phyloP scores from a whole-genome alignment of 2,797 vertebrate genomes.

The Myioborus melanocephalus region DNA sequence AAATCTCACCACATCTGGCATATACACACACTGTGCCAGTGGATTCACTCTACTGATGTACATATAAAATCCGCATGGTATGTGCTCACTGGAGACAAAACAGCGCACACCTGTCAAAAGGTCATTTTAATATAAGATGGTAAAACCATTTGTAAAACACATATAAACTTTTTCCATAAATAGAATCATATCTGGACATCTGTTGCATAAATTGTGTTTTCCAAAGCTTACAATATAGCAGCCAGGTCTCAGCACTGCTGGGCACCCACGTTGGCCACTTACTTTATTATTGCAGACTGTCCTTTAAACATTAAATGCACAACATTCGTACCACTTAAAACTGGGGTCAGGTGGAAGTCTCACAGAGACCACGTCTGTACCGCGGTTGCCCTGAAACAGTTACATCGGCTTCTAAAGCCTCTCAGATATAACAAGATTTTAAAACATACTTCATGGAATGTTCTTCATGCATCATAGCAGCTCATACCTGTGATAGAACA shows the following conservation, averaged over 20 bases:
- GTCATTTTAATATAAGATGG: constrained; percentile 95
- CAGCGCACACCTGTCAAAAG: constrained; percentile 91
- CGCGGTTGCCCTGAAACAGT: constrained; percentile 92
- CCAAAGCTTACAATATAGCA: constrained; percentile 93
- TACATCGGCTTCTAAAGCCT: constrained; percentile 96
- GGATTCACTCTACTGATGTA: constrained; percentile 89
- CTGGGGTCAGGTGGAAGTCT: constrained; percentile 97
- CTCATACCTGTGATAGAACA: constrained; percentile 88
- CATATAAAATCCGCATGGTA: constrained; percentile 91
- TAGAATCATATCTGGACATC: constrained; percentile 92
- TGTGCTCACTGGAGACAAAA: constrained; percentile 92
- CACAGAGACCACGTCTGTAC: constrained; percentile 99
- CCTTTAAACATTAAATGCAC: constrained; percentile 99
- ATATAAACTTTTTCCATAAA: constrained; percentile 97
- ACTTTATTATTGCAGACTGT: constrained; percentile 99
- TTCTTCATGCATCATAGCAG: constrained; percentile 90
- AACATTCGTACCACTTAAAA: constrained; percentile 99
- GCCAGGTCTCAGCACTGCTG: constrained; percentile 97
- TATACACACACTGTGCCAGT: constrained; percentile 86
- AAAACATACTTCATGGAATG: constrained; percentile 96
- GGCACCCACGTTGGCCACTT: constrained; percentile 89
- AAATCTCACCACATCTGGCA: constrained; percentile 89
- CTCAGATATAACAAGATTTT: constrained; percentile 92
- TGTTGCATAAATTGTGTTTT: constrained; percentile 87
- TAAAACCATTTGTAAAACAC: constrained; percentile 94